Conservation (phyloP, 2,113 vertebrate species). For the Calyptomena viridis region DNA sequence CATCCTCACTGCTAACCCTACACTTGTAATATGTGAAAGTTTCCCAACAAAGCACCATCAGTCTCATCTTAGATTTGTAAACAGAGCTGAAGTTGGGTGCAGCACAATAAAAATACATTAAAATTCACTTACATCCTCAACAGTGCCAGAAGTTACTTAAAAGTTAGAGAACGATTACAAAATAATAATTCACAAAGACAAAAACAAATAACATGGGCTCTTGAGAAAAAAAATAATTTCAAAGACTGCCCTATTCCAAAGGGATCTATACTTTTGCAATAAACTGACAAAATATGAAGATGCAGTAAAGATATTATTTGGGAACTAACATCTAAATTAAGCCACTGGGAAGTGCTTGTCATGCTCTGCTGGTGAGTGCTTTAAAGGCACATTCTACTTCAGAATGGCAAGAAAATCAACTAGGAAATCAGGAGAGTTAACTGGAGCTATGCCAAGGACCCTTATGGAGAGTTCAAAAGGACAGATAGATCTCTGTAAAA, state of each 20-base stretch:
- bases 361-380: neutral
- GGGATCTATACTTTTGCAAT: neutral
- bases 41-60: neutral
- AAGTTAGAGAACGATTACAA: neutral
- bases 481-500: neutral
- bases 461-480: neutral
- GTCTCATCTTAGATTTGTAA: neutral
- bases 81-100: neutral
- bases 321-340: neutral
- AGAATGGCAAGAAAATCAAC: neutral
- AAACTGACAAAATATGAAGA: neutral
- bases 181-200: neutral
- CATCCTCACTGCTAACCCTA: neutral
- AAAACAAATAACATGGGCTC: neutral
- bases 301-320: neutral
- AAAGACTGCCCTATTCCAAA: neutral
- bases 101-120: neutral
- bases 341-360: neutral
- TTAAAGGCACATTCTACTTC: neutral
- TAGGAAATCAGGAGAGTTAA: neutral
- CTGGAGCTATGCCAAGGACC: neutral
- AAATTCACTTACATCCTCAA: neutral
- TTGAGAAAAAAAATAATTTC: neutral
- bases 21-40: fast-evolving
- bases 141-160: neutral